These are phyloP conservation scores for Heterocephalus glaber DNA, from an alignment of 2,113 vertebrate species.

Conservation along the genomic window DNA sequence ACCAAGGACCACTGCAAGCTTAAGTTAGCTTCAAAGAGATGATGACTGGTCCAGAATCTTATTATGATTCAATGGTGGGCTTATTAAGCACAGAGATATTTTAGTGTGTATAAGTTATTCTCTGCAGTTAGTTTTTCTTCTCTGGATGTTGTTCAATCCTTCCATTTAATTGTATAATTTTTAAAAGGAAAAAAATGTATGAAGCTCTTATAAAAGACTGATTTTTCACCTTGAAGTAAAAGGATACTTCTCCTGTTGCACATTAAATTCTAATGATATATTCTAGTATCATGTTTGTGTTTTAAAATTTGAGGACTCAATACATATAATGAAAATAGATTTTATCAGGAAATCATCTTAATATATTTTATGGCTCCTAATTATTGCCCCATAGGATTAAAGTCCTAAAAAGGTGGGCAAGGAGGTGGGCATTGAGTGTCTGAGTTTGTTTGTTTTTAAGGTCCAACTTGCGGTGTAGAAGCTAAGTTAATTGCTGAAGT, in stretches of 20 bases:
- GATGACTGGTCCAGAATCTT: background rate
- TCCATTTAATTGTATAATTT: constrained; percentile 17
- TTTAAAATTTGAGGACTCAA: constrained; percentile 34
- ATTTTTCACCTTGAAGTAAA: constrained; percentile 28
- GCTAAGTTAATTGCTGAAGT: background rate
- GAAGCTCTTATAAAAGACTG: background rate
- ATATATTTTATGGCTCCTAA: background rate
- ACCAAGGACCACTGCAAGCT: background rate
- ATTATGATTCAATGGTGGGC: background rate
- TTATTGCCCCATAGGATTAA: background rate
- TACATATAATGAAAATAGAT: constrained; percentile 29
- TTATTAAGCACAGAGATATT: background rate
- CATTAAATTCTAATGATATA: constrained; percentile 22
- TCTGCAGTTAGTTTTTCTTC: background rate
- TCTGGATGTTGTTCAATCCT: background rate
- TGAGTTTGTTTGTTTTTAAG: background rate
- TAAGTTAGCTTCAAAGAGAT: background rate
- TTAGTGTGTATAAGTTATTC: background rate
- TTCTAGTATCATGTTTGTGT: constrained; percentile 14
- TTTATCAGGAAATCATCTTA: constrained; percentile 1
- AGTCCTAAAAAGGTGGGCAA: background rate
- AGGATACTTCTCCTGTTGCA: constrained; percentile 9
- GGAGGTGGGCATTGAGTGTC: background rate
- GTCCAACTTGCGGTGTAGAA: background rate
- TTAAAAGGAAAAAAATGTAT: background rate